Evolutionary conservation across 2,113 vertebrate species (phyloP), one percentile per base, ranked within the genome.

Genomic region (Sylvilagus bachmani): DNA sequence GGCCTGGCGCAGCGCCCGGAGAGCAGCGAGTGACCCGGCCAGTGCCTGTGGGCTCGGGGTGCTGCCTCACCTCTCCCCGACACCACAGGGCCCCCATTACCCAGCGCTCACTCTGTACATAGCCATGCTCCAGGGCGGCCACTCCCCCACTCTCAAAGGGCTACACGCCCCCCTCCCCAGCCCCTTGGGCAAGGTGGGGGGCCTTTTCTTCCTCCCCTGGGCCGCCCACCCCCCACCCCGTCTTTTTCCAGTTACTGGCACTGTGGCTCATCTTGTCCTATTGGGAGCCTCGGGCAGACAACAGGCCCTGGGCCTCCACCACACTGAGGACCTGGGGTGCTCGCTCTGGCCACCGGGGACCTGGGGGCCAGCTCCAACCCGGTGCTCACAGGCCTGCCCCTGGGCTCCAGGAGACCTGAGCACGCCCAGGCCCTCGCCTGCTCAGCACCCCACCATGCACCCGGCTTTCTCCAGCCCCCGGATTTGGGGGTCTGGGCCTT

Each of bases 111-210:
- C 77, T 85, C 25, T 95, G 93, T 95, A 92, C 66, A 89, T 84
- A 96, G 90, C 96, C 96, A 95, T 97, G 95, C 95, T 96, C 86
- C 21, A 0, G 75, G 89, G 83, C 89, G 71, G 91, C 93, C 89
- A 82, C 62, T 95, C 84, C 93, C 94, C 88, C 33, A 93, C 64
- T 97, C 44, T 96, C 82, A 96, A 96, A 98, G 97, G 97, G 97
- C 97, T 98, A 97, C 91, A 90, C 1, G 71, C 77, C 91, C 93
- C 94, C 94, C 87, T 62, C 44, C 84, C 74, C 38, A 83, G 91
- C 82, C 97, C 94, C 91, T 74, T 69, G 81, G 97, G 95, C 53
- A 0, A 95, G 93, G 94, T 78, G 22, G 83, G 94, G 94, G 84
- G 51, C 49, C 83, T 89, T 82, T 82, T 90, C 90, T 93, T 51